A percentile compares a stretch with the other conserved stretches of the same genome.
phyloP scores from a whole-genome alignment of 2,797 vertebrate genomes.

The Moxostoma hubbsi region DNA sequence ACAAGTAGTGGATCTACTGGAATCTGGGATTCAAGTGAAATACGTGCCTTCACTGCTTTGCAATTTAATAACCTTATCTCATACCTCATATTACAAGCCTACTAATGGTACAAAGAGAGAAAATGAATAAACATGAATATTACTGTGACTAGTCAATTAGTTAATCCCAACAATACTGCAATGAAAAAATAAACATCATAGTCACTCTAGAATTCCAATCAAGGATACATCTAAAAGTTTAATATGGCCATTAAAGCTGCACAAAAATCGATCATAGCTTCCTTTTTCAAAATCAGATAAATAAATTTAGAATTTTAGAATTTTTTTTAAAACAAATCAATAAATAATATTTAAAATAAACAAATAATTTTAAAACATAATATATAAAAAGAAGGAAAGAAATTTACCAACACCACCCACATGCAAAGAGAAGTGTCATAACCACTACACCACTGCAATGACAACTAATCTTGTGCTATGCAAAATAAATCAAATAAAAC shows the following conservation, averaged over 20 bases:
- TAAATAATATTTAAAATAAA: slow-evolving; percentile 17
- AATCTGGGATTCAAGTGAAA: neutral
- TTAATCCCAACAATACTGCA: neutral
- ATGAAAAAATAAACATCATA: neutral
- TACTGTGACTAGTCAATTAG: neutral
- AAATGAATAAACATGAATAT: neutral
- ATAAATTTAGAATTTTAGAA: neutral
- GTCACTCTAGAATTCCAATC: neutral
- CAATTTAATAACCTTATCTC: neutral
- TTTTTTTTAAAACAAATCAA: neutral
- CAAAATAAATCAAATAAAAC: neutral
- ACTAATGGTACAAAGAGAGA: no score
- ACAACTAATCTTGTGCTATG: neutral
- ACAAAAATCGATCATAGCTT: neutral
- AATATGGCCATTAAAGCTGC: no score
- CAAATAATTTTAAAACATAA: neutral
- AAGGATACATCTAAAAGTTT: no score
- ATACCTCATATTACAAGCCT: neutral
- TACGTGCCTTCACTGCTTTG: neutral
- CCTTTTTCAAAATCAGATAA: neutral
- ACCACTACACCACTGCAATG: slow-evolving; percentile 11
- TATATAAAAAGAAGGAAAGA: no score
- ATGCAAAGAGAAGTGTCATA: slow-evolving; percentile 21
- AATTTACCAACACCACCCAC: slow-evolving; percentile 14
- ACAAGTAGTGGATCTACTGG: neutral